Conservation (phyloP, 2,797 vertebrate species). For the Lycodopsis pacificus region DNA sequence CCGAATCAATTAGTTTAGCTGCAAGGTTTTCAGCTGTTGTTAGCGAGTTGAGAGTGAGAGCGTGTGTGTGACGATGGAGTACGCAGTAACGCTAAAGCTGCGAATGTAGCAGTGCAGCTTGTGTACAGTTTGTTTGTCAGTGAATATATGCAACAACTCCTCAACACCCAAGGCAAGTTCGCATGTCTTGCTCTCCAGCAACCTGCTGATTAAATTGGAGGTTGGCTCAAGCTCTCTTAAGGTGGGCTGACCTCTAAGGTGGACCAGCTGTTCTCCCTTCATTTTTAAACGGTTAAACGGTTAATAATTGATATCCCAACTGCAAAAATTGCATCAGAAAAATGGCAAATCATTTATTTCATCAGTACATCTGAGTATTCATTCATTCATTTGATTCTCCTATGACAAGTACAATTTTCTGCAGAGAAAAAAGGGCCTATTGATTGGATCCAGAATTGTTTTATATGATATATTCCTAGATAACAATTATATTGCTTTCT, state of each 20-base stretch:
- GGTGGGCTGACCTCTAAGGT: neutral
- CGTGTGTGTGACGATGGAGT: neutral
- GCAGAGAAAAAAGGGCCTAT: neutral
- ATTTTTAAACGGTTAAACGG: neutral
- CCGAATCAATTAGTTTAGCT: no score
- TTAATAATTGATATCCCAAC: no score
- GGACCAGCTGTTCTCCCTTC: neutral
- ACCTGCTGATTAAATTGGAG: neutral
- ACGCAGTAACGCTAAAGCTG: neutral
- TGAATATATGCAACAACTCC: neutral
- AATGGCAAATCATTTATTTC: no score
- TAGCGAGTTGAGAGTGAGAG: no score
- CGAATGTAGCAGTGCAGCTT: neutral
- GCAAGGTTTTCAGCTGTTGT: no score
- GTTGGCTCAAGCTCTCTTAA: neutral
- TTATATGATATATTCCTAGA: constrained; percentile 5
- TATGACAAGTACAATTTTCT: neutral
- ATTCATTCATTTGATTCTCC: no score
- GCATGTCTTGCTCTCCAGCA: neutral
- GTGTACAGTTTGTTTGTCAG: neutral
- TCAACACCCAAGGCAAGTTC: neutral
- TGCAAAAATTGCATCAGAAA: no score
- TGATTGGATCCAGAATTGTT: neutral
- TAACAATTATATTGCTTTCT: neutral
- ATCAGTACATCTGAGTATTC: no score